Evolutionary conservation across 2,797 vertebrate genomes (phyloP), one percentile per base, ranked within the genome.

Genomic region (Oreortyx pictus): DNA sequence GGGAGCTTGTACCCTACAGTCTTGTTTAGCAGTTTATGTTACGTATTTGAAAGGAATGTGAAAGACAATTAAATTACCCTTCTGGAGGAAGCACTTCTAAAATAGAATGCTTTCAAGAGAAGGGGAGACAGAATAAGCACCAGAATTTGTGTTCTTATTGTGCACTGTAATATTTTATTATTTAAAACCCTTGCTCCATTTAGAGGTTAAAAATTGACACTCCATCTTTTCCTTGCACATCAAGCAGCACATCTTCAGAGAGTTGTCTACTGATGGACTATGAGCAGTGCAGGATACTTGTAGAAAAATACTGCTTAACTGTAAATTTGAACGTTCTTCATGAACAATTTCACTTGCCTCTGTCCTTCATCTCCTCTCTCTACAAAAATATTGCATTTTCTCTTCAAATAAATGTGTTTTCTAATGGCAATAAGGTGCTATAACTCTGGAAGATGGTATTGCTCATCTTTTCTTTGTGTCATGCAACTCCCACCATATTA

Each of bases 331-430:
- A 88, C 74, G 83, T 89, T 96, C 75, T 90, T 80, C 81, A 56
- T 91, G 92, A 97, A 96, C 78, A 90, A 93, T 93, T 92, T 93
- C 47, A 88, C 89, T 95, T 92, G 72, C 61, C 33, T 50, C 61
- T 24, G 59, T 96, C 92, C 89, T 97, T 96, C 75, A 92, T 96
- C 91, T 97, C 90, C 68, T 93, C 89, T 60, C 72, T 76, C 90
- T 94, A 95, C 93, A 93, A 94, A 98, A 97, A 97, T 94, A 96
- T 77, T 97, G 56, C 81, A 12, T 96, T 97, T 97, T 94, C 80
- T 64, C 44, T 95, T 97, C 88, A 94, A 96, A 88, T 97, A 97
- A 97, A 95, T 79, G 95, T 96, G 92, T 78, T 97, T 97, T 97
- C 95, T 97, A 93, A 95, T 82, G 89, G 73, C 96, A 94, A 86